Base-by-base conservation (phyloP, 92 coral and sea anemone genomes). In the Epizoanthus rinbou region DNA sequence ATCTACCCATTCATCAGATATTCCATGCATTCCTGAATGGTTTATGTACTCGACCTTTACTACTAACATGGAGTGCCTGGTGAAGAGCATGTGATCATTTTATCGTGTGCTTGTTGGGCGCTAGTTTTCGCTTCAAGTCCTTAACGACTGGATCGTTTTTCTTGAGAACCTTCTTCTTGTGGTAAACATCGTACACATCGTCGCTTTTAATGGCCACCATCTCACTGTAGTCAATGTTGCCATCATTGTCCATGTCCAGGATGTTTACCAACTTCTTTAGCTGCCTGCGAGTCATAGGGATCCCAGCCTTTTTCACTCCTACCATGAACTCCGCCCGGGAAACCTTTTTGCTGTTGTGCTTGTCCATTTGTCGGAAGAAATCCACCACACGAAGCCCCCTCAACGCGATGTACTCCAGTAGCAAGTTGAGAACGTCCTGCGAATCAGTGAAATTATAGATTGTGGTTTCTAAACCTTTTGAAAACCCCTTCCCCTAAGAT, bases 311-410 rank as follows among this genome's bases (percentile, higher is more conserved):
- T 83, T 94, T 95, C 3, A 94, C 94, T 3, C 98, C 98, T 4
- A 88, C 93, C 93, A 91, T 90, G 87, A 95, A 94, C 69, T 93
- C 98, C n/a, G 93, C 94, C 53, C 91, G 91, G 22, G 98, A 78
- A 73, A 95, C 85, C 64, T 83, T 91, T 85, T 91, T 95, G 64
- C 88, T 90, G 88, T 91, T 92, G 86, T 91, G 93, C 73, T 94
- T 91, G 93, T 95, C 98, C 53, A 95, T 65, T 80, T 94, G 92
- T 24, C 97, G 91, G 72, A 95, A 95, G 84, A 95, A 87, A 78
- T 95, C 98, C 58, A 88, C 91, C 80, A 95, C 89, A 9, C 98
- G 98, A 15, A 95, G 91, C 14, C 98, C 98, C 41, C 94, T 94
- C 74, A 95, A 69, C 76, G 94, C 98, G 56, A 95, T 95, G 93